Percentiles rank a stretch among this genome's conserved stretches.
These are phyloP conservation scores for Mesoligia furuncula DNA, from an alignment of 2,888 invertebrate genomes.

Conservation along the genomic window DNA sequence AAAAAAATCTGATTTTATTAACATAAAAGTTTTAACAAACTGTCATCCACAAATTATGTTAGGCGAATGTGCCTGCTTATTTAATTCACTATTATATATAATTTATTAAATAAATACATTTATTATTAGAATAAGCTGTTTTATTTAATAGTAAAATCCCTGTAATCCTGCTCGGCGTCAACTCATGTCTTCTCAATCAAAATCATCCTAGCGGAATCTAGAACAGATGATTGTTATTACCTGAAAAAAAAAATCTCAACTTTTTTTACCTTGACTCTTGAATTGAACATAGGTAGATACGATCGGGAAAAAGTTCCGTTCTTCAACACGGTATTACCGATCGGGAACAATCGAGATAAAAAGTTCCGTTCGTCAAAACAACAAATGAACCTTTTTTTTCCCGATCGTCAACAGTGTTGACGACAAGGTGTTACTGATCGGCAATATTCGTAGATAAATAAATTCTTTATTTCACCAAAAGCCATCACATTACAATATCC, in stretches of 20 bases:
- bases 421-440: background rate
- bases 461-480: too few relatives aligned
- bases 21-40: slow-evolving; percentile 45
- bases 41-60: slow-evolving; percentile 68
- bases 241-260: too few relatives aligned
- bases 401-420: too few relatives aligned
- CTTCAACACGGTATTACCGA: too few relatives aligned
- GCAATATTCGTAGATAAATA: background rate
- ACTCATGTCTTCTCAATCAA: slow-evolving; percentile 4
- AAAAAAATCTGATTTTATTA: slow-evolving; percentile 22
- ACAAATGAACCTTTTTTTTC: too few relatives aligned
- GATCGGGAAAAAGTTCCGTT: too few relatives aligned
- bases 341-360: too few relatives aligned
- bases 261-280: too few relatives aligned
- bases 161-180: slow-evolving; percentile 17
- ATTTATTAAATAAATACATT: slow-evolving; percentile 75
- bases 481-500: too few relatives aligned
- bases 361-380: too few relatives aligned
- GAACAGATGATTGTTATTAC: slow-evolving; percentile 7
- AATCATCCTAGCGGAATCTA: slow-evolving; percentile 15
- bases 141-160: slow-evolving; percentile 27
- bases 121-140: slow-evolving; percentile 50
- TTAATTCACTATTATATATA: slow-evolving; percentile 77
- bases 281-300: too few relatives aligned
- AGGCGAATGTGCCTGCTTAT: slow-evolving; percentile 74